These are phyloP conservation scores for Neotoma lepida DNA, from an alignment of 2,113 vertebrate species.

Conservation along the genomic window DNA sequence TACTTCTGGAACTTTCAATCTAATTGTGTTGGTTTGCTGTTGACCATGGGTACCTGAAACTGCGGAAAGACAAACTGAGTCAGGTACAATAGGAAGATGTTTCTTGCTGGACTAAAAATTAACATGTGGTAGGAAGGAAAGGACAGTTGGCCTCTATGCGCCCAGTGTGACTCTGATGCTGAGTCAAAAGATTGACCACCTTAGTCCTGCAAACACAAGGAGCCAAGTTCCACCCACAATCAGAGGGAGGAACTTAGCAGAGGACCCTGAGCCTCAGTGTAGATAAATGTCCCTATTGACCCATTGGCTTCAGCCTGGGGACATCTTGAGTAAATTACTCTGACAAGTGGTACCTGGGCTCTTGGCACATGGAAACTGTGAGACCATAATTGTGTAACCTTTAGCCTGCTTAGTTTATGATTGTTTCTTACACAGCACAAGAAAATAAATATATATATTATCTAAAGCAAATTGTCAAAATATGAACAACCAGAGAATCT, in stretches of 20 bases:
- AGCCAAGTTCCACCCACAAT: background rate
- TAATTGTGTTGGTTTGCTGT: background rate
- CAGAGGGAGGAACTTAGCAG: background rate
- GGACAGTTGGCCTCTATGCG: background rate
- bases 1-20: background rate
- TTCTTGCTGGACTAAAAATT: background rate
- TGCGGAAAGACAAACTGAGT: background rate
- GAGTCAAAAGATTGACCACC: background rate
- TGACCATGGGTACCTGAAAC: background rate
- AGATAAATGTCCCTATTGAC: fast-evolving
- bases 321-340: background rate
- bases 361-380: background rate
- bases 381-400: background rate
- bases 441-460: background rate
- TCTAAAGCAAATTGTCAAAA: background rate
- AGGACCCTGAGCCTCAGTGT: background rate
- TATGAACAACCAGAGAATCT: background rate
- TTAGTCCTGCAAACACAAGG: background rate
- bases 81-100: background rate
- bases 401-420: background rate
- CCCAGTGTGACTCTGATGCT: background rate
- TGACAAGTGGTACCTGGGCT: background rate
- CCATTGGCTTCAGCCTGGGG: background rate
- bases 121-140: background rate
- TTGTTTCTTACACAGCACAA: background rate